Evolutionary conservation across 1,140 invertebrate species (phyloP), one percentile per base, ranked within the genome.

Genomic region (Himalopsyche phryganea): DNA sequence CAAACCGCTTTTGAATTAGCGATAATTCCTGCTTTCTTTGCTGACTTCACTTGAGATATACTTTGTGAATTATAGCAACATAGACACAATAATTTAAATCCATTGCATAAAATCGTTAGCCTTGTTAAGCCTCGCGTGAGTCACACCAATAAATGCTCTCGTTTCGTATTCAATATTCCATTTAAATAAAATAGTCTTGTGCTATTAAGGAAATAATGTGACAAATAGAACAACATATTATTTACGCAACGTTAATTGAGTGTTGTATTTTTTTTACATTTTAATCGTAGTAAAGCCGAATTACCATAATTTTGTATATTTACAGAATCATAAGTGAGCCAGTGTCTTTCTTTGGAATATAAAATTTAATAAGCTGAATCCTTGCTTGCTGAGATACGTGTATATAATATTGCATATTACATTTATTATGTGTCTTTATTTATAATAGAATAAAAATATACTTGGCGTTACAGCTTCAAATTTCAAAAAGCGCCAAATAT

Each of bases 151-250:
- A 13, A 40, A 40, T 33, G 48, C 6, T 28, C 48, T 38, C 20
- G 38, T 40, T n/a, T 40, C 15, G 15, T 13, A 40, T 13, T 23
- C 20, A 41, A 51, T 51, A 36, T 41, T 23, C 19, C 9, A 40
- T 6, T 23, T 9, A 13, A 51, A 28, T 50, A 38, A 36, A 50
- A 50, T 51, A 51, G 41, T 18, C 49, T 51, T 49, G 17, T 28
- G 35, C 9, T 19, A 51, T 23, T 20, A 23, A n/a, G 13, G 19
- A 20, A 51, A 14, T 19, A 28, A 51, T 51, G 20, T 15, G 13
- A 20, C 23, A 41, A 9, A 18, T 20, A 51, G 40, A 17, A 13
- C 48, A 50, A n/a, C 15, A 17, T 15, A 17, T 20, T n/a, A n/a
- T 13, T 17, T 13, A 40, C n/a, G 15, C n/a, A n/a, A 11, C 15